Evolutionary conservation across 2,797 vertebrate species (phyloP), one percentile per base, ranked within the genome.

Genomic region (Pangasius krempfi): DNA sequence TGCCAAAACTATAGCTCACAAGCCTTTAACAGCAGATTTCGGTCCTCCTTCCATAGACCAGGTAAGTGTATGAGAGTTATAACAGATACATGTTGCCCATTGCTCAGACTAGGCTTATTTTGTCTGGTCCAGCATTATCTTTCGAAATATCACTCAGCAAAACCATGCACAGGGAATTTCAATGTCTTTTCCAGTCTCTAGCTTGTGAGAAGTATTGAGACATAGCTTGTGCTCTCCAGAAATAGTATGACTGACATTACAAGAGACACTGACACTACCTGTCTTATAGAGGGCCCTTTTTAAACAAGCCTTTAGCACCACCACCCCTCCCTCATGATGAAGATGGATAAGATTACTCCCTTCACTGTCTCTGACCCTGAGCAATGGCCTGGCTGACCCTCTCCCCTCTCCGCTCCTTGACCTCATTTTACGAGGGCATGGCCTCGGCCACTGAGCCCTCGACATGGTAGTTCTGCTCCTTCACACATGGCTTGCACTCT

Each of bases 371-470:
- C 81, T 89, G 89, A 90, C 92, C 90, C 89, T 89, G 56, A 91
- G 89, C 87, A 81, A 37, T 89, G 89, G 85, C 85, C 90, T 90
- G 56, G 58, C 68, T 91, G 88, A 91, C 87, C 90, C 84, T 37
- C 85, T 90, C 89, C 73, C 83, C 88, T 91, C 87, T 91, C 82
- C 60, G 56, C 86, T 92, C 85, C 92, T 91, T 93, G 92, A 93
- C 92, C 93, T 88, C 88, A 30, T 60, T 78, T 89, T 85, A 88
- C 68, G 88, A 92, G 91, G 90, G 89, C 81, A 88, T 20, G 62
- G 85, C 85, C 83, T 88, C 86, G n/a, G 66, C 86, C 68, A 60
- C 83, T 54, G 20, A 22, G 85, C 82, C 86, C 86, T 88, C 86
- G 78, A 54, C 87, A 88, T 90, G 84, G 76, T 80, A 79, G 88